Conservation (phyloP, 2,113 vertebrate genomes). For the Tilapia sparmanii region DNA sequence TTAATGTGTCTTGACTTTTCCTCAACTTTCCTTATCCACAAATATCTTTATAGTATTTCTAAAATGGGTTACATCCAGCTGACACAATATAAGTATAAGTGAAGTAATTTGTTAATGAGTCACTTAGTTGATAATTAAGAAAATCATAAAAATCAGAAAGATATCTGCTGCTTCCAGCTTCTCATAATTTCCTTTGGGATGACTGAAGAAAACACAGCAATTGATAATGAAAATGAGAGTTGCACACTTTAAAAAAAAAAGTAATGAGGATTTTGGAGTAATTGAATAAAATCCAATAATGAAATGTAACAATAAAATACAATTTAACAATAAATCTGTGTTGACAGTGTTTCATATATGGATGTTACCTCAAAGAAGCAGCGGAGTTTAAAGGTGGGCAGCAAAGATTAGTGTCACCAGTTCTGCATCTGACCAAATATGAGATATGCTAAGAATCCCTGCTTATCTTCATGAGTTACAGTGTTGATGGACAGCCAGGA, state of each 20-base stretch:
- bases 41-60: not conserved
- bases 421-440: not conserved
- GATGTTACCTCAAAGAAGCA: not conserved
- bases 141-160: not conserved
- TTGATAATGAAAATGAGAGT: not conserved
- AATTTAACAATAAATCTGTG: not conserved
- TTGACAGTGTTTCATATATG: not conserved
- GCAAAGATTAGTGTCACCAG: not conserved
- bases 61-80: not conserved
- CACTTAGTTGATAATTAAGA: not conserved
- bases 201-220: not conserved
- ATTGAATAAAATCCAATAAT: not conserved
- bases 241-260: not conserved
- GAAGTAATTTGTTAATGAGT: not conserved
- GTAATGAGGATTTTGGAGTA: not conserved
- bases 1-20: constrained; percentile 9
- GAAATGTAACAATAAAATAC: not conserved
- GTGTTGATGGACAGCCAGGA: not conserved
- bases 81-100: not conserved
- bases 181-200: not conserved
- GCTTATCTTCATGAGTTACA: not conserved
- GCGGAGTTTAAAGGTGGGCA: not conserved
- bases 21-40: not conserved
- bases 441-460: not conserved
- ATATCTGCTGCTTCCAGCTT: not conserved